Percentiles rank a stretch among this genome's conserved stretches.
phyloP scores from a whole-genome alignment of 53 echinoderm and acorn worm species.

The Echinarachnius parma region DNA sequence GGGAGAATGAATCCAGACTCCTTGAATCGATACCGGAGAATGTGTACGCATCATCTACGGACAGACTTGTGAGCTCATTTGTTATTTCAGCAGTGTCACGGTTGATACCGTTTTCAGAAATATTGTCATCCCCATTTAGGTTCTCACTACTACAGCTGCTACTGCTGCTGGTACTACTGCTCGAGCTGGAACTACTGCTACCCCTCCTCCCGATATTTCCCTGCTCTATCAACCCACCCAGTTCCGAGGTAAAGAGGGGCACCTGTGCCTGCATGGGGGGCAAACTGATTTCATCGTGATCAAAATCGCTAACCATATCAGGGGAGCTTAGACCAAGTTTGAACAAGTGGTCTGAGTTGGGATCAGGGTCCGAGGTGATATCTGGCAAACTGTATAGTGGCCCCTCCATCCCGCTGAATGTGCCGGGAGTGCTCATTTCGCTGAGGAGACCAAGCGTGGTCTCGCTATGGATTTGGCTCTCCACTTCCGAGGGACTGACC shows the following conservation, averaged over 20 bases:
- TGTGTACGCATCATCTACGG: slow-evolving; percentile 44
- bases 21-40: slow-evolving; percentile 55
- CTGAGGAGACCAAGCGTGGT: slow-evolving; percentile 26
- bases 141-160: slow-evolving; percentile 42
- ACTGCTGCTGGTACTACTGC: slow-evolving; percentile 34
- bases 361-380: slow-evolving; percentile 32
- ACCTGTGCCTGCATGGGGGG: slow-evolving; percentile 2
- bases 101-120: too few species aligned
- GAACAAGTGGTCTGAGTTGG: slow-evolving; percentile 28
- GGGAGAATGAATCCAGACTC: slow-evolving; percentile 58
- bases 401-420: slow-evolving; percentile 26
- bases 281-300: not conserved
- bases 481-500: slow-evolving; percentile 43
- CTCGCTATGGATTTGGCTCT: slow-evolving; percentile 27
- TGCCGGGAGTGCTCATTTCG: slow-evolving; percentile 44
- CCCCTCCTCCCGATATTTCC: not conserved
- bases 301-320: slow-evolving; percentile 22
- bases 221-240: not conserved
- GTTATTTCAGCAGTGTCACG: slow-evolving; percentile 50
- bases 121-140: slow-evolving; percentile 43
- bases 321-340: slow-evolving; percentile 39
- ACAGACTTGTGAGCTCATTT: slow-evolving; percentile 61
- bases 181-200: slow-evolving; percentile 36
- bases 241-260: slow-evolving; percentile 14
- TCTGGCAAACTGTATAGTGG: slow-evolving; percentile 27